A percentile compares a stretch with the other conserved stretches of the same genome.
These are phyloP conservation scores for Hemicrepidius hirtus DNA, from an alignment of 2,888 invertebrate species.

Conservation along the genomic window DNA sequence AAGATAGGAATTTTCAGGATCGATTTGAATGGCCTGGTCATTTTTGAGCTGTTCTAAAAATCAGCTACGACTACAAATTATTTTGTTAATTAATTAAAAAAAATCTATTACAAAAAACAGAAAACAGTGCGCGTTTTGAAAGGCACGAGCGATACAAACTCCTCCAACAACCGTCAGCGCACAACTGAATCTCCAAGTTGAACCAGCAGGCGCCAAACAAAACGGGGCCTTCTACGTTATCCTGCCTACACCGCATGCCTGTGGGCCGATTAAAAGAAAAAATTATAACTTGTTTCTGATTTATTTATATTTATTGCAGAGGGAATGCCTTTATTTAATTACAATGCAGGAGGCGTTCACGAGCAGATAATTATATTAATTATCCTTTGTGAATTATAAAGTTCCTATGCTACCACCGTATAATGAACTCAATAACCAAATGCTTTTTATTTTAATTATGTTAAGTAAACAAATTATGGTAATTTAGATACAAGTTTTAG, in stretches of 20 bases:
- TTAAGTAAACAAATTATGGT: no score
- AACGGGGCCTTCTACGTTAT: constrained; percentile 42
- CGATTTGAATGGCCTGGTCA: no score
- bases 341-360: constrained; percentile 45
- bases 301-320: constrained; percentile 63
- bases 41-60: no score
- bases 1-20: no score
- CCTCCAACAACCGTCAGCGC: constrained; percentile 52
- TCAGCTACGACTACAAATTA: no score
- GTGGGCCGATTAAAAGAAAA: constrained; percentile 63
- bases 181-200: constrained; percentile 53
- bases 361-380: constrained; percentile 45
- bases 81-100: no score
- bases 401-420: constrained; percentile 25
- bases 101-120: no score
- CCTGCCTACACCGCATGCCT: constrained; percentile 48
- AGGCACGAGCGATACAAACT: constrained; percentile 42
- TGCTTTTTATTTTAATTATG: no score
- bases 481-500: no score
- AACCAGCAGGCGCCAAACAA: constrained; percentile 41
- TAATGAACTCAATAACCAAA: not conserved
- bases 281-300: constrained; percentile 66
- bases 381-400: constrained; percentile 30
- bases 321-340: constrained; percentile 55
- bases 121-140: constrained; percentile 12